Evolutionary conservation across 2,797 vertebrate species (phyloP).

Genomic region (Dallia pectoralis): DNA sequence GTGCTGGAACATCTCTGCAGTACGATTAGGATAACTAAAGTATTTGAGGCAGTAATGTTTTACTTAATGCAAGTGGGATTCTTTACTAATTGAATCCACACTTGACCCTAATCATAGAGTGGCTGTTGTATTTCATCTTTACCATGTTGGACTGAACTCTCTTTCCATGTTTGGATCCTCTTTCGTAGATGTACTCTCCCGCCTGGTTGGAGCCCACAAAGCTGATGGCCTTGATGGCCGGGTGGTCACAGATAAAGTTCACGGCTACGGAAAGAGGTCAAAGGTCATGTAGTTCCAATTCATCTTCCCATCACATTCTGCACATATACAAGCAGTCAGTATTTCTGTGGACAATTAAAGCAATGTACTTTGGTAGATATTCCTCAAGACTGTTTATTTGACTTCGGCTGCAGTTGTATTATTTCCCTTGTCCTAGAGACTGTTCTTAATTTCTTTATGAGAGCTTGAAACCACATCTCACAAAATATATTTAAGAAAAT

Average conservation of each 20-base stretch:
- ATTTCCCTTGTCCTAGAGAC: too few relatives aligned
- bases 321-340: conserved; percentile 9
- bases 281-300: background rate
- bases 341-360: background rate
- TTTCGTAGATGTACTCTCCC: conserved; percentile 86
- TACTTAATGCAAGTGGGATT: background rate
- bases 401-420: too few relatives aligned
- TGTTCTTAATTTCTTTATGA: too few relatives aligned
- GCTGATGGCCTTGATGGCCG: conserved; percentile 95
- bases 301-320: background rate
- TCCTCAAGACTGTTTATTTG: too few relatives aligned
- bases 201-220: conserved; percentile 98
- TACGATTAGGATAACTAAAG: background rate
- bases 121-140: background rate
- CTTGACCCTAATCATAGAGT: background rate
- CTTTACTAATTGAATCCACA: background rate
- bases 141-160: conserved; percentile 99
- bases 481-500: too few relatives aligned
- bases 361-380: too few relatives aligned
- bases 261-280: conserved; percentile 76
- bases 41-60: background rate
- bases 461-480: too few relatives aligned
- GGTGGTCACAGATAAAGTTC: conserved; percentile 96
- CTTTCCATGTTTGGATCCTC: conserved; percentile 93
- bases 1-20: background rate